phyloP scores from a whole-genome alignment of 2,797 vertebrate genomes.

The Hypotaenidia philippensis region DNA sequence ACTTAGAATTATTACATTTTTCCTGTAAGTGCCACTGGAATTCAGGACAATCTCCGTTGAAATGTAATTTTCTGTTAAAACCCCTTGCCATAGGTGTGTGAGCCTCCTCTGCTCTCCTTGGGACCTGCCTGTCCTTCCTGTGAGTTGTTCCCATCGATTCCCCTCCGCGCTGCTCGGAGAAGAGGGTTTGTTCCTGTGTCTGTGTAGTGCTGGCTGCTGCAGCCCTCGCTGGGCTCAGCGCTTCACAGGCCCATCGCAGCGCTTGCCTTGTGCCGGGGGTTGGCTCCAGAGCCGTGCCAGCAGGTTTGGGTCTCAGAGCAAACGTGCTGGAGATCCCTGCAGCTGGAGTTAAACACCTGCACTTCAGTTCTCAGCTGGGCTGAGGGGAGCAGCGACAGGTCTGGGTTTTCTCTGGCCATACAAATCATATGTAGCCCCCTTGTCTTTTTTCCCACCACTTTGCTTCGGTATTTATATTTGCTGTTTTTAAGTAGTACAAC shows the following conservation, averaged over 20 bases:
- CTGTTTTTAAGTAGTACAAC: slow-evolving; percentile 17
- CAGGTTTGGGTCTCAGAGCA: background rate
- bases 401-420: background rate
- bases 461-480: slow-evolving; percentile 71
- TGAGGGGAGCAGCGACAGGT: background rate
- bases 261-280: background rate
- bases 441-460: slow-evolving; percentile 14
- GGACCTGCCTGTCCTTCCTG: background rate
- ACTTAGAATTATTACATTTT: background rate
- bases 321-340: background rate
- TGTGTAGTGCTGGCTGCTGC: background rate
- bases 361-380: background rate
- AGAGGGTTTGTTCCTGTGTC: background rate
- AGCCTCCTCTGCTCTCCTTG: background rate
- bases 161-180: background rate
- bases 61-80: background rate
- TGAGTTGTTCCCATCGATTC: background rate
- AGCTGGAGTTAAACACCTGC: slow-evolving; percentile 29
- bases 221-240: background rate
- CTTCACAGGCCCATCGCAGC: background rate
- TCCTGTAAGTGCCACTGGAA: background rate
- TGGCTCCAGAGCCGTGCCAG: background rate
- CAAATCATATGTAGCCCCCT: background rate
- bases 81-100: background rate
- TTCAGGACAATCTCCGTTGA: background rate